Percentiles rank a stretch among this genome's conserved stretches.
Conservation (phyloP, 2,888 invertebrate species). For the Ophion costatus region DNA sequence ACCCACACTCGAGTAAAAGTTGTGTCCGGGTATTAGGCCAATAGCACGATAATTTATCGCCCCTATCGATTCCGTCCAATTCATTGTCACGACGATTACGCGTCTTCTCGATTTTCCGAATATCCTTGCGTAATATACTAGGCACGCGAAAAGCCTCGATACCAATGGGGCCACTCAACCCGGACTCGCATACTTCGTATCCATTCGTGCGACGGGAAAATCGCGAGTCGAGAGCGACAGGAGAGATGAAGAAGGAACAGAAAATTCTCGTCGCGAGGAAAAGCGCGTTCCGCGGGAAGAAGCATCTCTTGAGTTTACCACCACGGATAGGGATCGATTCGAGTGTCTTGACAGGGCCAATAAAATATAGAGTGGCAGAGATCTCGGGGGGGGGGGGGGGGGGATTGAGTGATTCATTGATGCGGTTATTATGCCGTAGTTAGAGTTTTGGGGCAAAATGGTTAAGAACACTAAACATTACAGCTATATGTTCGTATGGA, state of each 20-base stretch:
- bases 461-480: too few species aligned
- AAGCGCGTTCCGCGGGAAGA: slow-evolving; percentile 20
- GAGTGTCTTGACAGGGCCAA: slow-evolving; percentile 62
- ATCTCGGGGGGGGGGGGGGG: background rate
- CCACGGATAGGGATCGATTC: slow-evolving; percentile 53
- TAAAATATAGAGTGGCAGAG: slow-evolving; percentile 33
- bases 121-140: background rate
- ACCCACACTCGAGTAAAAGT: background rate
- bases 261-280: slow-evolving; percentile 7
- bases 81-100: background rate
- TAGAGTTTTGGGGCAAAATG: too few species aligned
- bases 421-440: background rate
- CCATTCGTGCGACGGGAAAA: too few species aligned
- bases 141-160: too few species aligned
- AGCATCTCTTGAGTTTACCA: slow-evolving; percentile 50
- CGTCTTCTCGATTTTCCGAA: background rate
- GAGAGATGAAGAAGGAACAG: background rate
- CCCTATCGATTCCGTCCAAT: slow-evolving; percentile 3
- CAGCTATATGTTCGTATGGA: too few species aligned
- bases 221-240: too few species aligned
- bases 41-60: slow-evolving; percentile 23
- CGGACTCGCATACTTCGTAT: too few species aligned
- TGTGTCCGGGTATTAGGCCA: slow-evolving; percentile 34
- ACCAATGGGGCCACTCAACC: too few species aligned
- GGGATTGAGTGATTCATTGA: background rate